Percentiles rank a stretch among this genome's conserved stretches.
These are phyloP conservation scores for Diabrotica balteata DNA, from an alignment of 2,888 invertebrate species.

Conservation along the genomic window DNA sequence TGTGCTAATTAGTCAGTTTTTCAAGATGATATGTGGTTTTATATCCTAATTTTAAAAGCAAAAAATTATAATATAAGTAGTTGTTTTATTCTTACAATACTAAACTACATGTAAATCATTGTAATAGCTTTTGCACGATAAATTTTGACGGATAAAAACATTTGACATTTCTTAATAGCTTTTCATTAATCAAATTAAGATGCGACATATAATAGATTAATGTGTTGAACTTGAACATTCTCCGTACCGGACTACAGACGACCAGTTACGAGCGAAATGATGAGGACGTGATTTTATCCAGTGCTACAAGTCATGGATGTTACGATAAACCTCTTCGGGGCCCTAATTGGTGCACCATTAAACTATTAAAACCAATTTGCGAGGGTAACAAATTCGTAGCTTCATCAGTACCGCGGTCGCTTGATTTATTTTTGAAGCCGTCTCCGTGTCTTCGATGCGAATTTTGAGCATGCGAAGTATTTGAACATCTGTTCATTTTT, in stretches of 20 bases:
- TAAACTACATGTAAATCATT: too few species aligned
- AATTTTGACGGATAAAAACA: too few species aligned
- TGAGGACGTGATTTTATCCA: conserved; percentile 50
- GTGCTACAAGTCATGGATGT: conserved; percentile 46
- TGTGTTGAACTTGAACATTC: conserved; percentile 13
- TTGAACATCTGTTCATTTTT: conserved; percentile 6
- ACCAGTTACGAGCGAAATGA: conserved; percentile 47
- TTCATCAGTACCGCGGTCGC: conserved; percentile 16
- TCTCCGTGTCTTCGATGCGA: not conserved
- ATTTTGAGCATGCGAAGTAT: conserved; percentile 11
- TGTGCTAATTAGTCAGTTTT: too few species aligned
- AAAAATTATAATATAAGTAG: too few species aligned
- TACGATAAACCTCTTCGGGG: conserved; percentile 48
- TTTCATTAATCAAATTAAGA: too few species aligned
- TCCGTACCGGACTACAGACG: conserved; percentile 39
- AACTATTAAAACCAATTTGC: conserved; percentile 51
- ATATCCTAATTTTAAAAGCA: too few species aligned
- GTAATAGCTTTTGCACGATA: too few species aligned
- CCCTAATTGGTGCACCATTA: conserved; percentile 51
- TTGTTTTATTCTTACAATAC: too few species aligned
- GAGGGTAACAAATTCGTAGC: conserved; percentile 28
- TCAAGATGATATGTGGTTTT: too few species aligned
- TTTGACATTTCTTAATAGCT: too few species aligned
- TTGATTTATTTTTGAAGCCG: conserved; percentile 22
- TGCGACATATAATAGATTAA: not conserved